Conservation (phyloP, 2,113 vertebrate genomes). For the Spilogale gracilis region DNA sequence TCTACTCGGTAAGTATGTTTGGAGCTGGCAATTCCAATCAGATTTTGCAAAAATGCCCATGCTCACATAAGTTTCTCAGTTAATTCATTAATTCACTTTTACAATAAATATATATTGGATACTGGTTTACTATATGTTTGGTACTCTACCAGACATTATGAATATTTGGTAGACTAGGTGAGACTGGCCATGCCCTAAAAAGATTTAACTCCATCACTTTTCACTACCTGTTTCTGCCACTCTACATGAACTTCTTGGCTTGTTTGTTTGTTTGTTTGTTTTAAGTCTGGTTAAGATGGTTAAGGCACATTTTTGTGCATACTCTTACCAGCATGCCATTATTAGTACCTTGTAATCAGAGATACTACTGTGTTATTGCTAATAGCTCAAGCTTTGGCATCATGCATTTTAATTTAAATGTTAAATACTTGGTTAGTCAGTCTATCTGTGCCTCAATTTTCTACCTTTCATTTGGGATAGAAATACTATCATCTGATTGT, state of each 20-base stretch:
- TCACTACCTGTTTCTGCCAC: neutral
- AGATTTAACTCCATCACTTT: neutral
- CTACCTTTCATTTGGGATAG: neutral
- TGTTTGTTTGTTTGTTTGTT: neutral
- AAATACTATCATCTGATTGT: neutral
- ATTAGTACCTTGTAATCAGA: neutral
- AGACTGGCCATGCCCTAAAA: neutral
- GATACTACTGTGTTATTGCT: neutral
- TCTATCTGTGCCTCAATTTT: neutral
- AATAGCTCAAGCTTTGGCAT: neutral
- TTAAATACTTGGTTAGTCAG: neutral
- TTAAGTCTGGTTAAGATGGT: neutral
- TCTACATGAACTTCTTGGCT: neutral
- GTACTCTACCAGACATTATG: neutral
- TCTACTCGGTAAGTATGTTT: neutral
- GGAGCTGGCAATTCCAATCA: neutral
- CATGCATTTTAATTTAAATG: neutral
- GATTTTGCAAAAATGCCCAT: neutral
- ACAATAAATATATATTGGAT: neutral
- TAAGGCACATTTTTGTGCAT: neutral
- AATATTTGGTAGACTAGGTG: neutral
- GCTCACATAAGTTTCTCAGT: neutral
- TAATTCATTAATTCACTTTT: neutral
- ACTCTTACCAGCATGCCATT: neutral
- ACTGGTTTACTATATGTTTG: neutral